phyloP scores from a whole-genome alignment of 2,797 vertebrate species.

The Apogon hyalosoma region DNA sequence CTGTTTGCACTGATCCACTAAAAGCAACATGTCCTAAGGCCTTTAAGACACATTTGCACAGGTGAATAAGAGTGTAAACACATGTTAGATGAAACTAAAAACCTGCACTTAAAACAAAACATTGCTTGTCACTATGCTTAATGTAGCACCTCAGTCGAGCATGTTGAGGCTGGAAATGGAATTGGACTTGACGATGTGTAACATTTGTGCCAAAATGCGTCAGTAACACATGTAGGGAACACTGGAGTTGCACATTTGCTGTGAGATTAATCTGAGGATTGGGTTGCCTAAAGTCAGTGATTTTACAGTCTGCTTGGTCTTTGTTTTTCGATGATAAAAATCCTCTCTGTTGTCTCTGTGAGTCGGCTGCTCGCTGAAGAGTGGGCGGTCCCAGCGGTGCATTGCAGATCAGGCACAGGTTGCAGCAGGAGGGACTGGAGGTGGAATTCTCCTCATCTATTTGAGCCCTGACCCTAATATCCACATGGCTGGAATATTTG shows the following conservation, averaged over 20 bases:
- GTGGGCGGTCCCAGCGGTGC: constrained; percentile 21
- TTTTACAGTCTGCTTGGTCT: constrained; percentile 8
- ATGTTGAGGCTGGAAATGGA: not conserved
- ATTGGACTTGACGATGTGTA: constrained; percentile 3
- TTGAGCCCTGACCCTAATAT: not conserved
- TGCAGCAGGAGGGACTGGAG: constrained; percentile 24
- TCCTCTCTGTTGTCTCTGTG: constrained; percentile 13
- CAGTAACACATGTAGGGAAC: not conserved
- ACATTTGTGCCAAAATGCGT: not conserved
- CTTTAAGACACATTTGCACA: constrained; percentile 1
- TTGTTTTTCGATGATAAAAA: constrained; percentile 22
- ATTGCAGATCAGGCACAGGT: constrained; percentile 19
- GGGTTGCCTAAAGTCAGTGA: not conserved
- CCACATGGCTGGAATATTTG: constrained; percentile 31
- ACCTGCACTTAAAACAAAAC: not conserved
- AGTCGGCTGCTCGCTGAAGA: constrained; percentile 28
- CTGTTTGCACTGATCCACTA: not conserved
- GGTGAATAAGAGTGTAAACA: not conserved
- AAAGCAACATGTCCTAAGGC: no score
- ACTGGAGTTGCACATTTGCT: constrained; percentile 12
- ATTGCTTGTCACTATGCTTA: not conserved
- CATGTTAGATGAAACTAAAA: not conserved
- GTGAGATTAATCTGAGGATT: constrained; percentile 1
- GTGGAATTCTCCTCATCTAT: constrained; percentile 15
- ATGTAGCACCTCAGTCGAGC: constrained; percentile 1